A percentile compares a stretch with the other conserved stretches of the same genome.
These are phyloP conservation scores for Hemiprocne comata DNA, from an alignment of 2,113 vertebrate genomes.

Conservation along the genomic window DNA sequence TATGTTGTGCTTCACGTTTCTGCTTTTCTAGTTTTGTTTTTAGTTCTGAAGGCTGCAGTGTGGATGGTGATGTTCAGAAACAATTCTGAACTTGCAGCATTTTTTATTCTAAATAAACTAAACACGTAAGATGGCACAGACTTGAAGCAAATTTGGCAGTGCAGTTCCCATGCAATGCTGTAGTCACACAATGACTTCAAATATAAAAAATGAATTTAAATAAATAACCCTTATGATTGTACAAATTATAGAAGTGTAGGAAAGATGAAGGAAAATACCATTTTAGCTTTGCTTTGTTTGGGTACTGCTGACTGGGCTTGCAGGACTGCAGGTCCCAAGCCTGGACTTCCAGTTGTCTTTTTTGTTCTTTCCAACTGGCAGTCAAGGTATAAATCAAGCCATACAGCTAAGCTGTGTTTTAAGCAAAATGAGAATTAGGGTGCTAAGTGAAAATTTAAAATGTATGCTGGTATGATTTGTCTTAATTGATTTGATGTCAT, in stretches of 20 bases:
- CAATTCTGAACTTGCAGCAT: background rate
- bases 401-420: background rate
- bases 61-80: background rate
- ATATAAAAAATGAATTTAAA: background rate
- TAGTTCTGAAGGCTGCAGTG: background rate
- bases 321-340: background rate
- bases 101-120: background rate
- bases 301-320: background rate
- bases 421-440: background rate
- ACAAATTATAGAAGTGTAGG: background rate
- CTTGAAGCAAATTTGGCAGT: background rate
- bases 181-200: background rate
- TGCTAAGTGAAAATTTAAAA: background rate
- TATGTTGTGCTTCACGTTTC: rapidly evolving
- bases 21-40: background rate
- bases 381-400: background rate
- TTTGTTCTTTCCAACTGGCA: background rate
- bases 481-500: background rate
- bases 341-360: background rate
- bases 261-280: background rate
- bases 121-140: background rate
- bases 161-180: background rate
- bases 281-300: background rate
- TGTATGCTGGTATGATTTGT: background rate
- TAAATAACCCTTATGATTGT: background rate